Evolutionary conservation across 2,888 invertebrate genomes (phyloP).

Genomic region (Drosophila greeni): DNA sequence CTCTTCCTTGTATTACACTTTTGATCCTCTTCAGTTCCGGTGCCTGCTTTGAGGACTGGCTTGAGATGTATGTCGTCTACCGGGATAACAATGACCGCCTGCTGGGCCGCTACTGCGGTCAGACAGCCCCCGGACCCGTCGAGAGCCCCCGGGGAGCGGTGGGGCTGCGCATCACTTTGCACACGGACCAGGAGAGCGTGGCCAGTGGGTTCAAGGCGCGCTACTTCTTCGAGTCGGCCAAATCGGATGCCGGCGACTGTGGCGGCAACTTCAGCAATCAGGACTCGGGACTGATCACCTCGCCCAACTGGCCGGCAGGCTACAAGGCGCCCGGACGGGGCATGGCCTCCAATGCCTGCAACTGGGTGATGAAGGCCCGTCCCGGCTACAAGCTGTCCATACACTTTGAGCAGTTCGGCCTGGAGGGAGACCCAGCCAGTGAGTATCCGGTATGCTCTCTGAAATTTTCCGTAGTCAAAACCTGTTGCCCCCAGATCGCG

Average conservation of each 20-base stretch:
- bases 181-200: slow-evolving; percentile 91
- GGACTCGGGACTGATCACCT: slow-evolving; percentile 90
- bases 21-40: slow-evolving; percentile 80
- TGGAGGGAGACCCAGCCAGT: slow-evolving; percentile 95
- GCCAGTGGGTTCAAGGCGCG: slow-evolving; percentile 97
- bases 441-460: slow-evolving; percentile 67
- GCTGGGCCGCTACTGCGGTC: slow-evolving; percentile 94
- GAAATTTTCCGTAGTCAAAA: not conserved
- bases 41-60: slow-evolving; percentile 94
- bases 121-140: slow-evolving; percentile 95
- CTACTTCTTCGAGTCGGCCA: slow-evolving; percentile 94
- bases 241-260: slow-evolving; percentile 94
- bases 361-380: slow-evolving; percentile 96
- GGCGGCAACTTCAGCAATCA: slow-evolving; percentile 93
- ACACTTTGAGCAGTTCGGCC: slow-evolving; percentile 93
- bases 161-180: slow-evolving; percentile 92
- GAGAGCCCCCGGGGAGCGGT: slow-evolving; percentile 93
- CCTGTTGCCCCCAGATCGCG: slow-evolving; percentile 82
- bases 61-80: slow-evolving; percentile 94
- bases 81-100: slow-evolving; percentile 89
- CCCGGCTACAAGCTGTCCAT: slow-evolving; percentile 92
- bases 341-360: slow-evolving; percentile 92
- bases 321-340: slow-evolving; percentile 91
- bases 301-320: slow-evolving; percentile 93
- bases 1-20: too few species aligned